Evolutionary conservation across 2,888 invertebrate genomes (phyloP), one percentile per base, ranked within the genome.

Genomic region (Diarsia dahlii): DNA sequence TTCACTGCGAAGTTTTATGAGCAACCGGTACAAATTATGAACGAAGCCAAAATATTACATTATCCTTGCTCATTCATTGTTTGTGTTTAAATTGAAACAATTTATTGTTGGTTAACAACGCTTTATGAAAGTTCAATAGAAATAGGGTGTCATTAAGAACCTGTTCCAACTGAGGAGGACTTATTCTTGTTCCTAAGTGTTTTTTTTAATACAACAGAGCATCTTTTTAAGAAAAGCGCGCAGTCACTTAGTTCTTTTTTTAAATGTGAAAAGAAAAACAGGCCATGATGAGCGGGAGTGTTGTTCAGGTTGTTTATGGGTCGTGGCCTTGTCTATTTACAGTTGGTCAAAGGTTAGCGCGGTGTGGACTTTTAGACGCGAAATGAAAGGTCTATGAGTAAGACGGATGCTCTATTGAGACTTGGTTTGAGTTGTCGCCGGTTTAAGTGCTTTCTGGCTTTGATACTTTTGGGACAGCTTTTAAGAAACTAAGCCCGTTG

Each of bases 241-340:
- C 85, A 92, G 93, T 95, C 94, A 93, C 90, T 86, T 88, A 91
- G 90, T 93, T 93, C 93, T 90, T 92, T 74, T 81, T 81, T 81
- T 77, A 68, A 89, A 87, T 88, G 81, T 93, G 91, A 91, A 94
- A 92, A 91, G 93, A 93, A 92, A 92, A 92, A 87, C 90, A 86
- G 90, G 90, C 81, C 89, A 84, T 88, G 89, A 90, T 90, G 88
- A 90, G 90, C 90, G 89, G 87, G 88, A 90, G 75, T 80, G 84
- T 87, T 89, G 90, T 89, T 87, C 84, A 83, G 75, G 83, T 78
- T 88, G 89, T 91, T 91, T 90, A 84, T 91, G 89, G 92, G 92
- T 91, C 93, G 90, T 82, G 91, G 90, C 92, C 92, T 91, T 90
- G 89, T 88, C 88, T 89, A 89, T 88, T 88, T 87, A 85, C 88